Evolutionary conservation across 2,797 vertebrate genomes (phyloP).

Genomic region (Pteropus rufus): DNA sequence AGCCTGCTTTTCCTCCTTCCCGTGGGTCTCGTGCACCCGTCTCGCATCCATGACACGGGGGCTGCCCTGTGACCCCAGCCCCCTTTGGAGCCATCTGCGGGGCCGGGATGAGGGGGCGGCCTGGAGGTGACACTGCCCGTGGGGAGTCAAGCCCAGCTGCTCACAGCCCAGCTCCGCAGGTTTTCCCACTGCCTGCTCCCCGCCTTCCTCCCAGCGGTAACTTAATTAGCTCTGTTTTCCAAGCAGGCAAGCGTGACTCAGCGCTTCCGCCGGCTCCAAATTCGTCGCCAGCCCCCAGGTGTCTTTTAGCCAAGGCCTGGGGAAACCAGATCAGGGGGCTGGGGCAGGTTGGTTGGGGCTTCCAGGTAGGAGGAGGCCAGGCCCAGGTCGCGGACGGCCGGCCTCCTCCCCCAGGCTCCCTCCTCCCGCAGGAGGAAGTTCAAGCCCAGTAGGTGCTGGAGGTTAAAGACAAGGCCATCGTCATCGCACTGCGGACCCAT

Average conservation of each 20-base stretch:
- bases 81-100: fast-evolving
- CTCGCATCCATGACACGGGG: fast-evolving
- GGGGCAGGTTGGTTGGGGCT: background rate
- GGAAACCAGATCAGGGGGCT: background rate
- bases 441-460: fast-evolving
- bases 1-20: background rate
- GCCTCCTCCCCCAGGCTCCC: background rate
- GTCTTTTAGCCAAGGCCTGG: background rate
- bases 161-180: fast-evolving
- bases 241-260: conserved; percentile 75
- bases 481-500: fast-evolving
- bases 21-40: background rate
- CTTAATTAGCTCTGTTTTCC: conserved; percentile 78
- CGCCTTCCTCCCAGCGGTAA: background rate
- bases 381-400: no score
- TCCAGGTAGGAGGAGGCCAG: fast-evolving
- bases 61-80: background rate
- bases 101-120: background rate
- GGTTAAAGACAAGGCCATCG: background rate
- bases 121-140: fast-evolving
- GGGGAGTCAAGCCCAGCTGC: fast-evolving
- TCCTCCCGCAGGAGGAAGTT: no score
- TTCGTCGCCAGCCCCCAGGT: conserved; percentile 8
- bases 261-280: conserved; percentile 51
- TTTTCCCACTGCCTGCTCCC: background rate